phyloP scores from a whole-genome alignment of 1,140 invertebrate genomes.

The Sweltsa coloradensis region DNA sequence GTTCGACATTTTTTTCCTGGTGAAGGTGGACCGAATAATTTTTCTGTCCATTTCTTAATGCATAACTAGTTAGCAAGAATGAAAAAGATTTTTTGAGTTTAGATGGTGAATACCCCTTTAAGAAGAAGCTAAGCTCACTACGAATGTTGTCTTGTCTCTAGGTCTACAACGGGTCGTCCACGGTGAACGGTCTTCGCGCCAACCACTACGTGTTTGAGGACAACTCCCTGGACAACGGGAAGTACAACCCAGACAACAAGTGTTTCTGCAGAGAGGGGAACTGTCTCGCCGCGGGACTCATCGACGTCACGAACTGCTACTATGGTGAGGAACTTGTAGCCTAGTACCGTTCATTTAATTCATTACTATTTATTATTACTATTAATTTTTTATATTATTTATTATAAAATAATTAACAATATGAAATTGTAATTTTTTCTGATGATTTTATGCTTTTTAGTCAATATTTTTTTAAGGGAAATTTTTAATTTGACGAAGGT shows the following conservation, averaged over 20 bases:
- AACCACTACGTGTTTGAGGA: constrained; percentile 58
- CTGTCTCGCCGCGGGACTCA: constrained; percentile 54
- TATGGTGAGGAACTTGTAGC: constrained; percentile 39
- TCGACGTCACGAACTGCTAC: constrained; percentile 69
- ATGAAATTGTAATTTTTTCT: no score
- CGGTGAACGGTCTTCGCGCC: constrained; percentile 38
- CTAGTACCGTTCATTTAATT: background rate
- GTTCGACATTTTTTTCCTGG: no score
- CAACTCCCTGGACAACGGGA: constrained; percentile 63
- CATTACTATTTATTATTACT: background rate
- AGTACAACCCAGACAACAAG: constrained; percentile 51
- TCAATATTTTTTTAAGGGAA: no score
- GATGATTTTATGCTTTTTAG: no score
- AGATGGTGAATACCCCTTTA: no score
- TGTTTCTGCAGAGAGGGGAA: constrained; percentile 59
- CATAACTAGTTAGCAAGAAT: no score
- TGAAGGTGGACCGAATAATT: no score
- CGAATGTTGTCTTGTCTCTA: background rate
- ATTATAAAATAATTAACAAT: no score
- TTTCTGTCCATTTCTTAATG: no score
- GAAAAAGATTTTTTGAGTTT: no score
- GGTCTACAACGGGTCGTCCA: constrained; percentile 3
- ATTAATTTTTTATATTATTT: no score
- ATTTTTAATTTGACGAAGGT: no score
- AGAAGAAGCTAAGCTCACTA: background rate